These are phyloP conservation scores for Siphlonurus alternatus DNA, from an alignment of 2,888 invertebrate genomes.

Conservation along the genomic window DNA sequence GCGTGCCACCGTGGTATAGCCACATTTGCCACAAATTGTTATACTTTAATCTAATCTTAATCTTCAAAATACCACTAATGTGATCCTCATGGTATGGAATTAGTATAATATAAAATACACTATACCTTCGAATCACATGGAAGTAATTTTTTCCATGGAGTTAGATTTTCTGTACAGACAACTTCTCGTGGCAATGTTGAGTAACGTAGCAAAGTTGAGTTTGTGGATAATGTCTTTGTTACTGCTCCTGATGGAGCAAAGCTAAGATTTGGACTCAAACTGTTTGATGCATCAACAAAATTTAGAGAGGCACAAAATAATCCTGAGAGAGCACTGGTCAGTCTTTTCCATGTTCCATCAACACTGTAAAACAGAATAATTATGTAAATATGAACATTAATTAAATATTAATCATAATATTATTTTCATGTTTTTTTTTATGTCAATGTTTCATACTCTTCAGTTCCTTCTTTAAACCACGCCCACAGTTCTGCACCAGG, in stretches of 20 bases:
- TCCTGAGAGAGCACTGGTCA: slow-evolving; percentile 84
- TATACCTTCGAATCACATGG: slow-evolving; percentile 75
- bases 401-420: slow-evolving; percentile 5
- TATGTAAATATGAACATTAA: slow-evolving; percentile 10
- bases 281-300: slow-evolving; percentile 74
- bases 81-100: neutral
- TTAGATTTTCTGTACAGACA: slow-evolving; percentile 96
- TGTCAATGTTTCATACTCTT: slow-evolving; percentile 28
- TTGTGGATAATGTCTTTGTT: slow-evolving; percentile 27
- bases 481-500: slow-evolving; percentile 90
- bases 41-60: no score
- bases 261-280: slow-evolving; percentile 65
- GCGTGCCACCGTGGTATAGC: no score
- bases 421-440: slow-evolving; percentile 3
- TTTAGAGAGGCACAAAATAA: slow-evolving; percentile 92
- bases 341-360: slow-evolving; percentile 69
- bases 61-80: no score
- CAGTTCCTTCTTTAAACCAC: slow-evolving; percentile 61
- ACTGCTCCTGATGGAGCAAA: slow-evolving; percentile 58
- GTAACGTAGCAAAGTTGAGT: slow-evolving; percentile 48
- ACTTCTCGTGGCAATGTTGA: slow-evolving; percentile 89
- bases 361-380: slow-evolving; percentile 34
- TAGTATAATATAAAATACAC: neutral
- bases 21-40: no score
- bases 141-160: slow-evolving; percentile 93